phyloP scores from a whole-genome alignment of 2,113 vertebrate species.

The Seriola rivoliana region DNA sequence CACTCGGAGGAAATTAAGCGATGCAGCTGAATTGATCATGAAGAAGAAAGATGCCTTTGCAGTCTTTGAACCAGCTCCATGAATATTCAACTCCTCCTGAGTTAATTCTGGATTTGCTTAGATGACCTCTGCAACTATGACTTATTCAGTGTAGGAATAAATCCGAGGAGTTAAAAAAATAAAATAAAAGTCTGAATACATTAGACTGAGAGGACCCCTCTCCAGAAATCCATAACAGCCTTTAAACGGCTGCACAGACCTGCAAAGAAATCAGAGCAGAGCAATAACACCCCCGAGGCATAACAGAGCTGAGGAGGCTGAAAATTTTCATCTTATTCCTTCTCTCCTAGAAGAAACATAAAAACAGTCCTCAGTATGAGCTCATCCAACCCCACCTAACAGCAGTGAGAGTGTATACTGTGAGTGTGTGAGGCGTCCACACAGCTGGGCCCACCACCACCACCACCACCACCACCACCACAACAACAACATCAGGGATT shows the following conservation, averaged over 20 bases:
- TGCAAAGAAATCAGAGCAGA: constrained; percentile 43
- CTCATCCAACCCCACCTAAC: constrained; percentile 73
- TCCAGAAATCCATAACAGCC: constrained; percentile 38
- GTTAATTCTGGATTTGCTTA: constrained; percentile 45
- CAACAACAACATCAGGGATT: constrained; percentile 37
- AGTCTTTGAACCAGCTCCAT: constrained; percentile 30
- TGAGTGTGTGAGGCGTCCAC: constrained; percentile 29
- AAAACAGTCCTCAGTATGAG: constrained; percentile 62
- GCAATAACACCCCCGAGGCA: constrained; percentile 50
- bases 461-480: constrained; percentile 41
- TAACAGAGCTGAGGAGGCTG: constrained; percentile 47
- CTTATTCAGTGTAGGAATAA: constrained; percentile 36
- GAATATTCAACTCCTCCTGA: constrained; percentile 50
- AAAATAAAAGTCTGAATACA: constrained; percentile 41
- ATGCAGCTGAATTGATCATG: constrained; percentile 38
- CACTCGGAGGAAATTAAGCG: neutral
- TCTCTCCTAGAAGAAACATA: constrained; percentile 37
- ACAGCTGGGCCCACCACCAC: constrained; percentile 62
- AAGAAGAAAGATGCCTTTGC: constrained; percentile 2
- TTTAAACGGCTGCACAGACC: constrained; percentile 45
- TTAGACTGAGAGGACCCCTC: constrained; percentile 35
- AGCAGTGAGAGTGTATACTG: constrained; percentile 18
- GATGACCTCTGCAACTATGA: constrained; percentile 53
- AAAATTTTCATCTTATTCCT: constrained; percentile 47
- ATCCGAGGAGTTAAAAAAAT: constrained; percentile 17